Conservation (phyloP, 2,113 vertebrate genomes). For the Gavialis gangeticus region DNA sequence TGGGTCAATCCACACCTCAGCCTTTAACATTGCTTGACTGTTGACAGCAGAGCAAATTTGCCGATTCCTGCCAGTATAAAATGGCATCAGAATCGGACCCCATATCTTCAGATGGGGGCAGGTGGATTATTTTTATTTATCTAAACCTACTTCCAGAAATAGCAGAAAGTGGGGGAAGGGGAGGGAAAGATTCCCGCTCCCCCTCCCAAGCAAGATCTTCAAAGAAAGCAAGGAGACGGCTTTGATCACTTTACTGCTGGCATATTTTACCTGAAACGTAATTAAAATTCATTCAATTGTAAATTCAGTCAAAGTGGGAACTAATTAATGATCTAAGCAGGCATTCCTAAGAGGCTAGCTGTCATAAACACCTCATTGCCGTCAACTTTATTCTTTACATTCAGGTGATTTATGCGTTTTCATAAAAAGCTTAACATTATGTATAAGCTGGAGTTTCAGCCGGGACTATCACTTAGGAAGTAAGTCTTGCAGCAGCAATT, state of each 20-base stretch:
- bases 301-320: background rate
- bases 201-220: background rate
- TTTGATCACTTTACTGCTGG: background rate
- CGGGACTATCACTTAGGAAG: background rate
- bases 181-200: background rate
- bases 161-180: background rate
- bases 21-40: background rate
- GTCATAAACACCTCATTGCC: conserved; percentile 1
- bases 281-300: conserved; percentile 63
- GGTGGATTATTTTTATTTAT: background rate
- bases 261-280: conserved; percentile 36
- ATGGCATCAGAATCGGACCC: background rate
- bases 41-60: background rate
- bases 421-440: background rate
- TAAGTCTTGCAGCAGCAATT: background rate
- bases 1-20: background rate
- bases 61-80: background rate
- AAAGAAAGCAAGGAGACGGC: background rate
- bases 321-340: conserved; percentile 52
- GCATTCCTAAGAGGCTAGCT: conserved; percentile 27
- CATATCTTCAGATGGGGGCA: background rate
- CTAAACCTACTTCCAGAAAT: background rate
- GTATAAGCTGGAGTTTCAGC: background rate
- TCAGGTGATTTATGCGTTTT: background rate
- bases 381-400: background rate